Conservation (phyloP, 2,113 vertebrate species). For the Carlito syrichta region DNA sequence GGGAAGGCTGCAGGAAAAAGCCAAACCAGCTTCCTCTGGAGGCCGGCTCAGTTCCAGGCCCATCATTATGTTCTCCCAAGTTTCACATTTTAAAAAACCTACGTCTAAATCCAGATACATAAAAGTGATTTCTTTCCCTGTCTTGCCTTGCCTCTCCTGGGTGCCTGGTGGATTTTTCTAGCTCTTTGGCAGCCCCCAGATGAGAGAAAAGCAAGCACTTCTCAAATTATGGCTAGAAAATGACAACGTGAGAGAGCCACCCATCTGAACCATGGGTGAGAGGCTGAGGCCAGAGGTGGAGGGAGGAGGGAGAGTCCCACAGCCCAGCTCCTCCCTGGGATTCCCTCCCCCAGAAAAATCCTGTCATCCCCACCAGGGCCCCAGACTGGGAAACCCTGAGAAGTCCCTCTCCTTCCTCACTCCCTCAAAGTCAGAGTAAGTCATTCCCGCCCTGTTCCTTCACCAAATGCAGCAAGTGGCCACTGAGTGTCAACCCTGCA, state of each 20-base stretch:
- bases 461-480: background rate
- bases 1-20: background rate
- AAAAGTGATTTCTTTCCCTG: background rate
- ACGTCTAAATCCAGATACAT: background rate
- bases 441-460: background rate
- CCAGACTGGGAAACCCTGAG: background rate
- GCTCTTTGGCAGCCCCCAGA: background rate
- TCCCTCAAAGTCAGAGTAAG: background rate
- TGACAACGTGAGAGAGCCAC: background rate
- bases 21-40: background rate
- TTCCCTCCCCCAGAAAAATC: background rate
- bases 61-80: background rate
- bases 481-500: accelerated
- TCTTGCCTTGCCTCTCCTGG: background rate
- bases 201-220: background rate
- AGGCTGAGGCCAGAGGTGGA: too few species aligned
- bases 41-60: background rate
- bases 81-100: background rate
- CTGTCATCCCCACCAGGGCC: background rate
- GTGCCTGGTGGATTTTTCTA: background rate
- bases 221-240: background rate
- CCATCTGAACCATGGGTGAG: accelerated
- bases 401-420: background rate
- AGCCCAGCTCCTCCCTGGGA: background rate
- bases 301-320: background rate